These are phyloP conservation scores for Samia ricini DNA, from an alignment of 1,140 invertebrate species.

Conservation along the genomic window DNA sequence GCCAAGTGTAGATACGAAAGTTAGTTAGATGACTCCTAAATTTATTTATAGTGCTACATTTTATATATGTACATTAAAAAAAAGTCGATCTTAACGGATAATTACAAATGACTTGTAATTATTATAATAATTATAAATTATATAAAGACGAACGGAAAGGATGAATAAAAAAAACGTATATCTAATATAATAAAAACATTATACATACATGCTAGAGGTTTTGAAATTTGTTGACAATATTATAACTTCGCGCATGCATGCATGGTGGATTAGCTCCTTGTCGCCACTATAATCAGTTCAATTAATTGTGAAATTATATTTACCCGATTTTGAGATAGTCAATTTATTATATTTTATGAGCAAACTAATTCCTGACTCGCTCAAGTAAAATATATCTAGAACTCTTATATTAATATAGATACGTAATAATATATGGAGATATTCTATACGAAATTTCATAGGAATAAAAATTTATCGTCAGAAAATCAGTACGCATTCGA, in stretches of 20 bases:
- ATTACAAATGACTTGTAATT: background rate
- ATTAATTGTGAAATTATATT: slow-evolving; percentile 22
- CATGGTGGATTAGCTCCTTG: slow-evolving; percentile 25
- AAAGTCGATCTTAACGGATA: background rate
- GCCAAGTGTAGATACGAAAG: background rate
- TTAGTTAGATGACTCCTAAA: background rate
- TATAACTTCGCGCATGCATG: slow-evolving; percentile 33
- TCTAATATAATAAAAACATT: slow-evolving; percentile 16
- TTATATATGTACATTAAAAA: background rate
- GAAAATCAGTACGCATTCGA: slow-evolving; percentile 46
- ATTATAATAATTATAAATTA: slow-evolving; percentile 2
- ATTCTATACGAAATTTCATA: background rate
- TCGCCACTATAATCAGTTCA: slow-evolving; percentile 19
- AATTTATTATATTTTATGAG: background rate
- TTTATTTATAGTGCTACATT: background rate
- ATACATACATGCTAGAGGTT: slow-evolving; percentile 33
- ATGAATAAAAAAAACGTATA: slow-evolving; percentile 12
- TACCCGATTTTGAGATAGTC: slow-evolving; percentile 13
- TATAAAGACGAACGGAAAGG: background rate
- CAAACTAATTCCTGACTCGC: background rate
- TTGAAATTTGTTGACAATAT: slow-evolving; percentile 14
- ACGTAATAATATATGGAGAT: background rate
- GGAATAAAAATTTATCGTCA: slow-evolving; percentile 19
- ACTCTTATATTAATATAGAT: background rate
- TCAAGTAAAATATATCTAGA: background rate